Base-by-base conservation (phyloP, 2,888 invertebrate species). In the Quadriops clusia region DNA sequence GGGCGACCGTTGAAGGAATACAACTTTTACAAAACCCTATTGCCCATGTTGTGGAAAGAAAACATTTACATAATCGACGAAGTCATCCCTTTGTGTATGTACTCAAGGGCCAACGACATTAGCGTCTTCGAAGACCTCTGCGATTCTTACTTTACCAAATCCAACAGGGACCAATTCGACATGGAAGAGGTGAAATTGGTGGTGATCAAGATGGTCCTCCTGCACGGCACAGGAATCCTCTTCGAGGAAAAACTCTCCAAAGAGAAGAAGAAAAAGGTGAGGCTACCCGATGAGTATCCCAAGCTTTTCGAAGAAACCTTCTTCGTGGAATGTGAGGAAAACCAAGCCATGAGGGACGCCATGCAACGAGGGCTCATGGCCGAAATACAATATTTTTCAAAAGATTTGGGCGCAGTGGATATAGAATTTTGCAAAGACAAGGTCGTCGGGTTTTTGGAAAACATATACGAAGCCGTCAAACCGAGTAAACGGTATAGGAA, bases 1-100 rank as follows among this genome's bases (percentile, higher is more conserved):
- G 60, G 63, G 0, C 64, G 65, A 0, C 68, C 68, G 36, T 49
- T 55, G 13, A 65, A 69, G 22, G 71, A 72, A 46, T 55, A 59
- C 3, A 41, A 42, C 1, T 61, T 70, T 18, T 70, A 64, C 37
- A 48, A 51, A 16, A 44, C 60, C 33, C 46, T 68, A 9, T 38
- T 65, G 28, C 64, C 66, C 0, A 37, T 52, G 8, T 39, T 70
- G 6, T 45, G 54, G 10, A 39, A 46, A n/a, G 42, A 31, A 39
- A 42, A n/a, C 41, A 53, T 47, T 12, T 18, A 30, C 26, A 32
- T 28, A 39, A 37, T 49, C 12, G 32, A 38, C 13, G 41, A 42
- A 13, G 53, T 54, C 47, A 50, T 62, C 0, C 49, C 61, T 2
- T 33, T 40, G 10, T 62, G 59, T 39, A 58, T 53, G 37, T 38